Percentiles rank a stretch among this genome's conserved stretches.
These are phyloP conservation scores for Butastur rufipennis DNA, from an alignment of 2,113 vertebrate species.

Conservation along the genomic window DNA sequence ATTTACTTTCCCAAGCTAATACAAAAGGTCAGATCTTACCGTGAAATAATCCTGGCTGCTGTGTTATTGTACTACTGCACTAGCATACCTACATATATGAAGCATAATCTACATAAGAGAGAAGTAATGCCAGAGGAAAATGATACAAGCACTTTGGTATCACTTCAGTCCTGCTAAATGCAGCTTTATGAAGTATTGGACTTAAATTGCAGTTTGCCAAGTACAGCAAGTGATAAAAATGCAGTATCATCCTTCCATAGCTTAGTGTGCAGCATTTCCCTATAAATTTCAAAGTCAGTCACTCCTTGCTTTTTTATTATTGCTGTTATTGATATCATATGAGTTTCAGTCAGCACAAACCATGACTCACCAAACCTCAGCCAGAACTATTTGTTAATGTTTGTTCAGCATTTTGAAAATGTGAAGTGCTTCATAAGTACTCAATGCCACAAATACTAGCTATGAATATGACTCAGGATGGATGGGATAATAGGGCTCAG, in stretches of 20 bases:
- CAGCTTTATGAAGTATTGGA: not conserved
- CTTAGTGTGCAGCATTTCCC: not conserved
- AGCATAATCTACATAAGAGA: not conserved
- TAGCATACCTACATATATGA: not conserved
- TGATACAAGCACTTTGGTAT: accelerated
- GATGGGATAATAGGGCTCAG: not conserved
- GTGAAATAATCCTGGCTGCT: not conserved
- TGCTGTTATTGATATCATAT: not conserved
- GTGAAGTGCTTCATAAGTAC: not conserved
- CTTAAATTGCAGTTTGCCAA: not conserved
- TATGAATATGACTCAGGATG: not conserved
- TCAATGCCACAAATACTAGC: not conserved
- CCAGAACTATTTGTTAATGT: not conserved
- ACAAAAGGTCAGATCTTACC: not conserved
- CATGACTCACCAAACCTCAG: constrained; percentile 62
- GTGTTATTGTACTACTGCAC: not conserved
- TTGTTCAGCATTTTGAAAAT: constrained; percentile 15
- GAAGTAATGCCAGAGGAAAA: not conserved
- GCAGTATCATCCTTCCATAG: not conserved
- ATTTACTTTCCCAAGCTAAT: not conserved
- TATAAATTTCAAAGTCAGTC: not conserved
- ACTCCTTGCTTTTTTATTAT: not conserved
- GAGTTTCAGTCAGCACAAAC: constrained; percentile 25
- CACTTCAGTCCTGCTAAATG: not conserved
- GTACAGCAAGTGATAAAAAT: not conserved